Conservation (phyloP, 2,888 invertebrate species). For the Amphipyra berbera region DNA sequence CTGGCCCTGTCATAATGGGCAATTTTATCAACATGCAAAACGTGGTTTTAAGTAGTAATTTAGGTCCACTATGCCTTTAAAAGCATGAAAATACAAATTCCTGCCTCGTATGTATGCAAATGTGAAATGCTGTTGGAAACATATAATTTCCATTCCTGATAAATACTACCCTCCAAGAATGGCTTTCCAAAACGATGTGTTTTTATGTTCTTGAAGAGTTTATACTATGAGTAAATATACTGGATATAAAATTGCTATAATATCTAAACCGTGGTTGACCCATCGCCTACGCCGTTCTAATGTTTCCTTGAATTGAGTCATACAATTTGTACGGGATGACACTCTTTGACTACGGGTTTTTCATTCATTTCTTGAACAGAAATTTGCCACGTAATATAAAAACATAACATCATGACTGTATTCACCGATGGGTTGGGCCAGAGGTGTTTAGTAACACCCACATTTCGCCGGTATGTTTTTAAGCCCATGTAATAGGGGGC, state of each 20-base stretch:
- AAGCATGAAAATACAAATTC: neutral
- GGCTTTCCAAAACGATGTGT: too few species aligned
- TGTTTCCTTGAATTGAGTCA: slow-evolving; percentile 36
- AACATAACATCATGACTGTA: too few species aligned
- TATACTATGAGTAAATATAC: neutral
- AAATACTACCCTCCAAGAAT: too few species aligned
- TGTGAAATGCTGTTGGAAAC: neutral
- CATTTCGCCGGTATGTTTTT: too few species aligned
- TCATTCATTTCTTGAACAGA: neutral
- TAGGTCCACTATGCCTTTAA: neutral
- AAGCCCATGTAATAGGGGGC: too few species aligned
- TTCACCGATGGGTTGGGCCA: too few species aligned
- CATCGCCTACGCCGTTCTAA: slow-evolving; percentile 13
- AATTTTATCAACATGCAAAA: neutral
- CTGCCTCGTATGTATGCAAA: neutral
- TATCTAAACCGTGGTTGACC: slow-evolving; percentile 9
- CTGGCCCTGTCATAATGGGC: too few species aligned
- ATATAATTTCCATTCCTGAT: too few species aligned
- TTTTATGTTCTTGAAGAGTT: too few species aligned
- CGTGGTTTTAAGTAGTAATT: neutral
- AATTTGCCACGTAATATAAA: neutral
- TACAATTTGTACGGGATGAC: slow-evolving; percentile 10
- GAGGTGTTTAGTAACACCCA: too few species aligned
- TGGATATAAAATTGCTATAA: slow-evolving; percentile 4
- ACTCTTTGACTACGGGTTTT: slow-evolving; percentile 12